A percentile compares a stretch with the other conserved stretches of the same genome.
phyloP scores from a whole-genome alignment of 2,888 invertebrate genomes.

The Ophion ventricosus region DNA sequence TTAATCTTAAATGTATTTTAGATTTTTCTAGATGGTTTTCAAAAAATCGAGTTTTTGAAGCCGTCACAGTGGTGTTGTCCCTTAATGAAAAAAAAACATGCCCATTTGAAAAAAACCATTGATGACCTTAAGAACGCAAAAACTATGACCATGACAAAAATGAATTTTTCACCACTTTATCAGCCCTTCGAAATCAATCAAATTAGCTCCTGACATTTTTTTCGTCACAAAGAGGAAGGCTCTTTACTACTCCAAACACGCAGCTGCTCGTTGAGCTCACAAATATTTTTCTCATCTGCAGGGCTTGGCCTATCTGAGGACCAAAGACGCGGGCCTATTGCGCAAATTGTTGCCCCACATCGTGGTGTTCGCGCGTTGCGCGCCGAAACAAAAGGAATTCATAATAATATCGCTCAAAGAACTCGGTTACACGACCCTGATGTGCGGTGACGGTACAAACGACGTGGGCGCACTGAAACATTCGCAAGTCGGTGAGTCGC shows the following conservation, averaged over 20 bases:
- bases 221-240: not conserved
- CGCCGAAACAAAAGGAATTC: slow-evolving; percentile 99
- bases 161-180: too few relatives aligned
- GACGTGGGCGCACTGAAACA: slow-evolving; percentile 99
- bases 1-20: too few relatives aligned
- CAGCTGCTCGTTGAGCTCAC: not conserved
- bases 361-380: slow-evolving; percentile 97
- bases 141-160: too few relatives aligned
- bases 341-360: slow-evolving; percentile 92
- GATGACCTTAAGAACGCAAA: too few relatives aligned
- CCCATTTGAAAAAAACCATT: not conserved
- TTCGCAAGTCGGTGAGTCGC: slow-evolving; percentile 91
- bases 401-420: slow-evolving; percentile 95
- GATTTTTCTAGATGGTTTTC: too few relatives aligned
- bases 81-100: too few relatives aligned
- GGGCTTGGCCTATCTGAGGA: slow-evolving; percentile 89
- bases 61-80: too few relatives aligned
- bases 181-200: too few relatives aligned
- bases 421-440: slow-evolving; percentile 94
- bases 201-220: too few relatives aligned
- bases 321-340: slow-evolving; percentile 87
- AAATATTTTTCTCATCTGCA: slow-evolving; percentile 71
- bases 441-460: slow-evolving; percentile 99
- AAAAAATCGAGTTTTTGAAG: too few relatives aligned
- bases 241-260: not conserved